A percentile compares a stretch with the other conserved stretches of the same genome.
Conservation (phyloP, 2,888 invertebrate genomes). For the Eristalinus sepulchralis region DNA sequence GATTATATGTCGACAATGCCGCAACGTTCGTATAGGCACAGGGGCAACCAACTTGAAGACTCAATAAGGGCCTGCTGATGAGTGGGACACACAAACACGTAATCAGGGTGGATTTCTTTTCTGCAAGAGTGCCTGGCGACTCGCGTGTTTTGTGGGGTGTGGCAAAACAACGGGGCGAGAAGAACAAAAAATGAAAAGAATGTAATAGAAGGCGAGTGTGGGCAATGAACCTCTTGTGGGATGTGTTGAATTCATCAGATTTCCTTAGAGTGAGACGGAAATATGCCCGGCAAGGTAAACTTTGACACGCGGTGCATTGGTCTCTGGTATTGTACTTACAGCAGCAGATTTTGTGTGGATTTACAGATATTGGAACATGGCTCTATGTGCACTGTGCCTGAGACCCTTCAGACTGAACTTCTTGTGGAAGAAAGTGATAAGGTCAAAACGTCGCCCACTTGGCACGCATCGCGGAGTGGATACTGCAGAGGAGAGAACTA, state of each 20-base stretch:
- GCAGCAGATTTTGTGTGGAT: background rate
- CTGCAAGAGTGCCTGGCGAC: slow-evolving; percentile 24
- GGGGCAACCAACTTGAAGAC: slow-evolving; percentile 5
- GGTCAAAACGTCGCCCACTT: background rate
- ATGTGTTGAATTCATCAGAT: slow-evolving; percentile 20
- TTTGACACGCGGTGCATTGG: background rate
- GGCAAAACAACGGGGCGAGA: background rate
- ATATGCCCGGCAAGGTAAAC: background rate
- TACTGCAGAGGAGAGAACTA: background rate
- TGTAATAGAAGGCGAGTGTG: slow-evolving; percentile 53
- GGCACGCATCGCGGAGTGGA: background rate
- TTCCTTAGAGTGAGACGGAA: background rate
- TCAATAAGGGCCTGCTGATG: slow-evolving; percentile 4
- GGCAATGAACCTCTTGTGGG: slow-evolving; percentile 58
- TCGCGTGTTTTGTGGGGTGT: slow-evolving; percentile 13
- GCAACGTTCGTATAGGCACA: slow-evolving; percentile 27
- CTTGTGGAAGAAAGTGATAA: background rate
- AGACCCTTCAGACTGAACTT: background rate
- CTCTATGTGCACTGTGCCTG: background rate
- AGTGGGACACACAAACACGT: slow-evolving; percentile 5
- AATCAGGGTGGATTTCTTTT: slow-evolving; percentile 45
- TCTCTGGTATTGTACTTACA: too few relatives aligned
- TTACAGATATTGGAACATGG: background rate
- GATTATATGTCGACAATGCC: slow-evolving; percentile 37
- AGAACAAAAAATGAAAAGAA: slow-evolving; percentile 6